Evolutionary conservation across 2,888 invertebrate species (phyloP), one percentile per base, ranked within the genome.

Genomic region (Loripinus fragilis): DNA sequence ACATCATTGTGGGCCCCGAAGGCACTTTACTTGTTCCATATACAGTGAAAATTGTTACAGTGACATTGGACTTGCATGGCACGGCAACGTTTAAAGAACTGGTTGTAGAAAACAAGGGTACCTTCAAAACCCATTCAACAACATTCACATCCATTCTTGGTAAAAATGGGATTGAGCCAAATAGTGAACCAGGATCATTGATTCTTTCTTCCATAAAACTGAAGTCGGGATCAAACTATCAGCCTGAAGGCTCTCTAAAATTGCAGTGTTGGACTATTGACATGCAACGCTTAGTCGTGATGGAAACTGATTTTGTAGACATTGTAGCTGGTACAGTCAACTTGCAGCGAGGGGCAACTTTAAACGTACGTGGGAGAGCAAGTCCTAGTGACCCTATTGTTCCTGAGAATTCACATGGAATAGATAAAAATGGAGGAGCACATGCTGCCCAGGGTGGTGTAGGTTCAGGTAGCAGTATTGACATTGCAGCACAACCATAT

Each of bases 401-500:
- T 35, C 85, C 87, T 5, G 23, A 68, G 0, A 30, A 70, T 7
- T 84, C 84, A 12, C 80, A 82, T 67, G 89, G 86, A 3, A 71
- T 30, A 2, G 55, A 50, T 50, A 80, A 55, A 41, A 85, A 85
- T 73, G 88, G 90, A 48, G 88, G 88, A 10, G 86, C 85, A 5
- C 86, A 86, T 77, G 86, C 88, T 23, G 83, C 86, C 55, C 80
- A 79, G 48, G 90, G 90, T 10, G 90, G 90, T 1, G 87, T 90
- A 15, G 86, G 87, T 8, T 64, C 71, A 8, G 48, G 42, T 8
- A 67, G 45, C 33, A 72, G 55, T 20, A 15, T 81, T 0, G 66
- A 42, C 17, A 42, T 78, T 45, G 87, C 88, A 0, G 78, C 88
- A 15, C 38, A 50, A 42, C 86, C 89, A 10, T 90, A 80, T 77